Evolutionary conservation across 2,888 invertebrate species (phyloP), one percentile per base, ranked within the genome.

Genomic region (Tanytarsus gracilentus): DNA sequence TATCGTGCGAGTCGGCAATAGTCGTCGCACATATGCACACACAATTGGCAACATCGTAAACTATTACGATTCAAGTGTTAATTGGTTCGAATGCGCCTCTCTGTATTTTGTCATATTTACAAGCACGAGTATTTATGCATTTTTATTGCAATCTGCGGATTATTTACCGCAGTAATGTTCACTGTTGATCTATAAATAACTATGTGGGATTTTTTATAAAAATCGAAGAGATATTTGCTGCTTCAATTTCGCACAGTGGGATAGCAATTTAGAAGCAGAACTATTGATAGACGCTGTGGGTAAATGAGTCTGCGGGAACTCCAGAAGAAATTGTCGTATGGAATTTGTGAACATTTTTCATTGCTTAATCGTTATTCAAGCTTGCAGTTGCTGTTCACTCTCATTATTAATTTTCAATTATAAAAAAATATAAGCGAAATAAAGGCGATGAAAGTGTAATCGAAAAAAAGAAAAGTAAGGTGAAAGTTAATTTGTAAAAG

Each of bases 61-160:
- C 55, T 55, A 55, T 55, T 39, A 48, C 16, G 48, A 29, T 58
- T 48, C 58, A 27, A 58, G 58, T 58, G 58, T 58, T 58, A 58
- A 58, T 58, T 58, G 58, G 58, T 39, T 58, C 49, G 49, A 56
- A 48, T 58, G 29, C 29, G 48, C 44, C 16, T 58, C 55, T 26
- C 44, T 23, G 44, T 27, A 25, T 58, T 58, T 58, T 58, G 58
- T 58, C 58, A 58, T 58, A 58, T 58, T 58, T 58, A 58, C 55
- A 56, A 40, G 55, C 55, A 26, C 48, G 48, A 23, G 58, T 48
- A 58, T 58, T 56, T 56, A 56, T 56, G 55, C 55, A 56, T 40
- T 18, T 56, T 30, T 30, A 56, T 25, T 56, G 9, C 40, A 40
- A 23, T 18, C 8, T 21, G 44, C 16, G 16, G 44, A 48, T 29